Percentiles rank a stretch among this genome's conserved stretches.
Evolutionary conservation across 2,113 vertebrate genomes (phyloP).

Genomic region (Mugil cephalus): DNA sequence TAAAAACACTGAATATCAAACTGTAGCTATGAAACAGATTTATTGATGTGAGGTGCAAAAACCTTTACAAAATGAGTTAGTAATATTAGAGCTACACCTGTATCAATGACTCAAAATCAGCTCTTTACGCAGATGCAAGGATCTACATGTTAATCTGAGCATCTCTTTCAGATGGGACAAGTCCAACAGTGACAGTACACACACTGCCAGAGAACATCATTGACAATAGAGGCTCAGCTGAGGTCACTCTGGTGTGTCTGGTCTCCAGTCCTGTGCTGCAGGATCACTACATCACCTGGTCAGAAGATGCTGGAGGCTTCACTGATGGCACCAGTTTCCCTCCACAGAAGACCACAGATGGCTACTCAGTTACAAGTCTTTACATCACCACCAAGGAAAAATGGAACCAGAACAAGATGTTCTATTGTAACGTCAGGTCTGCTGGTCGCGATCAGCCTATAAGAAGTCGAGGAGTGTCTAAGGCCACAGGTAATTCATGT

Average conservation of each 20-base stretch:
- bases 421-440: background rate
- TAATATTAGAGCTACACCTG: no score
- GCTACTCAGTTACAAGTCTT: conserved; percentile 23
- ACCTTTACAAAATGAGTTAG: no score
- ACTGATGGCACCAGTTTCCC: background rate
- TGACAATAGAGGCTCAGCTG: background rate
- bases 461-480: rapidly evolving
- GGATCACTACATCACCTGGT: conserved; percentile 47
- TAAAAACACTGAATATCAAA: no score
- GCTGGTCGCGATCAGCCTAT: rapidly evolving
- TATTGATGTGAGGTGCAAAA: no score
- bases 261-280: background rate
- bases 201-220: background rate
- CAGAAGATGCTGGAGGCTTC: rapidly evolving
- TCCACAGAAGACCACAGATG: background rate
- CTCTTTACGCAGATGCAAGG: no score
- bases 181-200: background rate
- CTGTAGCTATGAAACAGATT: no score
- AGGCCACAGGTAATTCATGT: rapidly evolving
- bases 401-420: rapidly evolving
- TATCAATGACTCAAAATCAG: no score
- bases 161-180: background rate
- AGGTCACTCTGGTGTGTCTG: conserved; percentile 51
- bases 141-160: no score
- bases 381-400: conserved; percentile 8